Evolutionary conservation across 2,113 vertebrate species (phyloP).

Genomic region (Sturnira hondurensis): DNA sequence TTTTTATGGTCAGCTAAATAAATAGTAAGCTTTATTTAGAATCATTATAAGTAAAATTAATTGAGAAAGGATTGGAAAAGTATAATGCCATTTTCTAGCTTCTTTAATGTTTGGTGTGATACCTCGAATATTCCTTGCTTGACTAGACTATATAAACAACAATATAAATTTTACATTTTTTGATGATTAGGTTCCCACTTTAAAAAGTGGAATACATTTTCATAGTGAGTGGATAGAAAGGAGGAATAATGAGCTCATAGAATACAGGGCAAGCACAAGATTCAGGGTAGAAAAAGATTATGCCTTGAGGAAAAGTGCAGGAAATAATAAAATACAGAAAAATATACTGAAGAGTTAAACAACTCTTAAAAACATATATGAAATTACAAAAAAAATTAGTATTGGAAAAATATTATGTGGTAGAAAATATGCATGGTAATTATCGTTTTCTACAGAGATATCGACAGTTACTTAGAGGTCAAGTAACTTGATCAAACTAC

Average conservation of each 20-base stretch:
- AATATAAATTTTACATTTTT: neutral
- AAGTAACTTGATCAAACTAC: neutral
- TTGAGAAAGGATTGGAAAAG: neutral
- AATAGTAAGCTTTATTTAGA: neutral
- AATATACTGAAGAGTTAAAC: neutral
- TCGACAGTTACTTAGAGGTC: neutral
- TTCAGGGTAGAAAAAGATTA: neutral
- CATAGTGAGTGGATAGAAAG: neutral
- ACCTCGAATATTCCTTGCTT: neutral
- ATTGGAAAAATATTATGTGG: neutral
- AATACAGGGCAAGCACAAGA: neutral
- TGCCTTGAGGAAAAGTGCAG: neutral
- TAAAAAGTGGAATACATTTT: neutral
- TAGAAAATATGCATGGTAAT: neutral
- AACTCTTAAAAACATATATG: neutral
- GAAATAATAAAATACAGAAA: neutral
- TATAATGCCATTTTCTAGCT: neutral
- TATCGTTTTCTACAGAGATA: neutral
- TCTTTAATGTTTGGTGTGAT: neutral
- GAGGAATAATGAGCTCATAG: neutral
- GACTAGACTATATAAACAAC: neutral
- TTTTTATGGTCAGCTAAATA: neutral
- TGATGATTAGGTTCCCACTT: neutral
- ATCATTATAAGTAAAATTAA: neutral
- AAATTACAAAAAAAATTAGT: neutral